Evolutionary conservation across 2,113 vertebrate species (phyloP).

Genomic region (Pongo abelii): DNA sequence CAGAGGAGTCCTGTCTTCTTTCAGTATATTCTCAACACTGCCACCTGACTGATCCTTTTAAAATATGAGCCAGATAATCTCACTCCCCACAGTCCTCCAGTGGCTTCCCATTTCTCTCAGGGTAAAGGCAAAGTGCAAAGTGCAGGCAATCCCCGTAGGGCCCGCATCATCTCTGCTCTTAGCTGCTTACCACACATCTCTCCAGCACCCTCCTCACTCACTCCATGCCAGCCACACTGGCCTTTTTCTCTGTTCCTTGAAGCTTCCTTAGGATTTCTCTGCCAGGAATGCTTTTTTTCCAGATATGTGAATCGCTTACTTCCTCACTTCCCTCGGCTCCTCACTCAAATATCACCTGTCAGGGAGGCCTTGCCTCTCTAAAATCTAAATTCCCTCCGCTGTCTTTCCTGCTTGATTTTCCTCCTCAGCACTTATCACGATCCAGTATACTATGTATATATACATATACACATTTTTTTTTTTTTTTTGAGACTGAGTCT

Average conservation of each 20-base stretch:
- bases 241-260: background rate
- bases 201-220: background rate
- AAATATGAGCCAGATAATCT: background rate
- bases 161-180: background rate
- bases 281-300: background rate
- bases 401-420: background rate
- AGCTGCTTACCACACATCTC: accelerated
- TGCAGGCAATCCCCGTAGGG: accelerated
- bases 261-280: background rate
- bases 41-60: background rate
- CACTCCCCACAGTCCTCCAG: background rate
- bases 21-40: background rate
- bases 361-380: background rate
- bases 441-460: background rate
- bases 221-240: background rate
- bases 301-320: background rate
- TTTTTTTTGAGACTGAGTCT: no score
- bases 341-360: background rate
- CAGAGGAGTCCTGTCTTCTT: background rate
- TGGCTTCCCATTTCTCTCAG: background rate
- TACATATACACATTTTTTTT: background rate
- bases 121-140: background rate
- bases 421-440: background rate
- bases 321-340: background rate
- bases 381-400: background rate